Percentiles rank a stretch among this genome's conserved stretches.
Evolutionary conservation across 2,888 invertebrate genomes (phyloP).

Genomic region (Acheta domesticus): DNA sequence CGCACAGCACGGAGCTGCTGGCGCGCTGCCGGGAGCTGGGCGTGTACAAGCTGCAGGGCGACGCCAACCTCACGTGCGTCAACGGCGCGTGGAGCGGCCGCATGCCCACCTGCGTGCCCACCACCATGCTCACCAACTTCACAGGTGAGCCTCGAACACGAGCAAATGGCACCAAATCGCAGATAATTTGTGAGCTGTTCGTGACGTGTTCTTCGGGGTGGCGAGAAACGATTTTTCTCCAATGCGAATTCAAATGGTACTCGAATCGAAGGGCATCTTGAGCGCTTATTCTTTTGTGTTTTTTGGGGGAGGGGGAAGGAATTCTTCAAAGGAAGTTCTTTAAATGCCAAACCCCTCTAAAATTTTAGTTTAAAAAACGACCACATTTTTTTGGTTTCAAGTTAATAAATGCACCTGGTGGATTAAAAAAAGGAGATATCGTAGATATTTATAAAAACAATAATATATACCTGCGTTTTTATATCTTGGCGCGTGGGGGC

Average conservation of each 20-base stretch:
- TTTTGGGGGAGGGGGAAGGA: no score
- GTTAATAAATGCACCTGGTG: no score
- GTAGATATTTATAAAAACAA: no score
- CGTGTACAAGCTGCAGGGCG: slow-evolving; percentile 78
- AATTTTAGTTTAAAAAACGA: no score
- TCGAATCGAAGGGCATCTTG: not conserved
- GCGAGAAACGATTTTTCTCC: no score
- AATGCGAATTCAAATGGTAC: not conserved
- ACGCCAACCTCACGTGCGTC: slow-evolving; percentile 70
- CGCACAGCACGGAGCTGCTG: slow-evolving; percentile 72
- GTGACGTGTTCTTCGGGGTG: not conserved
- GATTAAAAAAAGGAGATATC: no score
- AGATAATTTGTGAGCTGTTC: no score
- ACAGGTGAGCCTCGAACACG: slow-evolving; percentile 57
- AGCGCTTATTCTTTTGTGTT: not conserved
- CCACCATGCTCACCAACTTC: slow-evolving; percentile 79
- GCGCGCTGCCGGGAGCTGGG: slow-evolving; percentile 79
- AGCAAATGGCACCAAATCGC: not conserved
- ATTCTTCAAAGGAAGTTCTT: no score
- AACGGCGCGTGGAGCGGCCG: slow-evolving; percentile 78
- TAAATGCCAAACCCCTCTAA: no score
- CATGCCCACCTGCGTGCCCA: slow-evolving; percentile 80
- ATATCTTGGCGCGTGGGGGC: no score
- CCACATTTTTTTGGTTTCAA: no score
- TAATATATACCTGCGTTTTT: no score